Evolutionary conservation across 2,888 invertebrate species (phyloP).

Genomic region (Agapostemon virescens): DNA sequence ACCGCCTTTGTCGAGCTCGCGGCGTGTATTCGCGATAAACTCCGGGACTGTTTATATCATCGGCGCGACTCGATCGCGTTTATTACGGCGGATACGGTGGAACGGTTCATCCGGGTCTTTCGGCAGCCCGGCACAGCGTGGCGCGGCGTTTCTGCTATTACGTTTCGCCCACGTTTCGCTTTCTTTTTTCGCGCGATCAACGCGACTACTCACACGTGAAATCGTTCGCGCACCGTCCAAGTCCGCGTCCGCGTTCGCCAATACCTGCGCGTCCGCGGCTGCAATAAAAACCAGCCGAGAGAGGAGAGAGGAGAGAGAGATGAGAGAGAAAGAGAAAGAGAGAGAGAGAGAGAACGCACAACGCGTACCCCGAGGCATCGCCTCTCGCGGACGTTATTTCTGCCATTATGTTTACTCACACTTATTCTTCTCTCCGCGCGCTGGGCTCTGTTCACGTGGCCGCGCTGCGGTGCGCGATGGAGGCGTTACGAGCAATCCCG

Average conservation of each 20-base stretch:
- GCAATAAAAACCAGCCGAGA: slow-evolving; percentile 24
- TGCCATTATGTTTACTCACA: slow-evolving; percentile 66
- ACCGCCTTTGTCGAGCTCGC: background rate
- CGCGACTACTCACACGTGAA: slow-evolving; percentile 66
- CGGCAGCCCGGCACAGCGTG: too few relatives aligned
- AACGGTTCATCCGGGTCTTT: slow-evolving; percentile 3
- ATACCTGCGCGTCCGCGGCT: slow-evolving; percentile 11
- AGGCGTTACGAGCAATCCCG: slow-evolving; percentile 70
- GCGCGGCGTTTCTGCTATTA: slow-evolving; percentile 55
- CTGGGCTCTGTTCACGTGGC: slow-evolving; percentile 49
- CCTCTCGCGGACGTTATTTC: slow-evolving; percentile 57
- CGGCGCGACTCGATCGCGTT: slow-evolving; percentile 14
- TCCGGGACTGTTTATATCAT: slow-evolving; percentile 18
- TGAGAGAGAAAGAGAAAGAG: too few relatives aligned
- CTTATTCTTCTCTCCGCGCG: slow-evolving; percentile 35
- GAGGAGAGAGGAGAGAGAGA: background rate
- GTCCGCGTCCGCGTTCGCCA: background rate
- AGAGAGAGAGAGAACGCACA: background rate
- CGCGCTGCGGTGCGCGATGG: slow-evolving; percentile 57
- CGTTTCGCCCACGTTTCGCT: slow-evolving; percentile 51
- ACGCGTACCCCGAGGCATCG: slow-evolving; percentile 25
- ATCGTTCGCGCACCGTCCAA: slow-evolving; percentile 50
- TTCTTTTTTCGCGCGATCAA: slow-evolving; percentile 62
- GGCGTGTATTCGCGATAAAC: slow-evolving; percentile 10
- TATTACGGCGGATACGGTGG: slow-evolving; percentile 7